phyloP scores from a whole-genome alignment of 2,888 invertebrate genomes.

The Drosophila pseudotalamancana region DNA sequence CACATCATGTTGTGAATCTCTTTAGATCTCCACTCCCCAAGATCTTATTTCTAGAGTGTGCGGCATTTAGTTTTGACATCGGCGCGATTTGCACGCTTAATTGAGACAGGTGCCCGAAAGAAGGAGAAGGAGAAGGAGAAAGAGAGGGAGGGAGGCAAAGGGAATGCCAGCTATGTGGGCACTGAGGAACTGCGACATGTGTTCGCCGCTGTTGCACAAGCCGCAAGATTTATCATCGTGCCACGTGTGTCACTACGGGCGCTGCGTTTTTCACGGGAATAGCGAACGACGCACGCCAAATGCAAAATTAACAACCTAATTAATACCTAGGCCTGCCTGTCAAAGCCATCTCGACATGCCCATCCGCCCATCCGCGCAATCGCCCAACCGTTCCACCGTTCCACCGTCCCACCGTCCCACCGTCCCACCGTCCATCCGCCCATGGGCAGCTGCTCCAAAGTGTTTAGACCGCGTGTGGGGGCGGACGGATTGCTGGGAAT shows the following conservation, averaged over 20 bases:
- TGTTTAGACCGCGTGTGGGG: conserved; percentile 31
- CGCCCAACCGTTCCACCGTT: conserved; percentile 14
- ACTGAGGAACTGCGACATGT: conserved; percentile 62
- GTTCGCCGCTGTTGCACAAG: conserved; percentile 74
- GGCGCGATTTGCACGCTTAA: conserved; percentile 79
- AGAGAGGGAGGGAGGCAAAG: background rate
- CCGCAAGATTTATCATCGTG: conserved; percentile 72
- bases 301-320: conserved; percentile 84
- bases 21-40: conserved; percentile 58
- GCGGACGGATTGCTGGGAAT: conserved; percentile 1
- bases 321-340: conserved; percentile 75
- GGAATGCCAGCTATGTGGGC: conserved; percentile 30
- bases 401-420: conserved; percentile 21
- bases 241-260: conserved; percentile 66
- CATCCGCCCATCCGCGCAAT: conserved; percentile 18
- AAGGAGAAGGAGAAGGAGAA: background rate
- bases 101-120: conserved; percentile 73
- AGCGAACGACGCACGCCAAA: conserved; percentile 79
- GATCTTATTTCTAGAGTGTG: conserved; percentile 52
- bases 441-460: conserved; percentile 71
- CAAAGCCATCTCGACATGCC: conserved; percentile 44
- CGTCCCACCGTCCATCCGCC: conserved; percentile 16
- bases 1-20: conserved; percentile 7
- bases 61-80: conserved; percentile 73
- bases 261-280: conserved; percentile 72